A percentile compares a stretch with the other conserved stretches of the same genome.
phyloP scores from a whole-genome alignment of 2,888 invertebrate genomes.

The Diadromus collaris region DNA sequence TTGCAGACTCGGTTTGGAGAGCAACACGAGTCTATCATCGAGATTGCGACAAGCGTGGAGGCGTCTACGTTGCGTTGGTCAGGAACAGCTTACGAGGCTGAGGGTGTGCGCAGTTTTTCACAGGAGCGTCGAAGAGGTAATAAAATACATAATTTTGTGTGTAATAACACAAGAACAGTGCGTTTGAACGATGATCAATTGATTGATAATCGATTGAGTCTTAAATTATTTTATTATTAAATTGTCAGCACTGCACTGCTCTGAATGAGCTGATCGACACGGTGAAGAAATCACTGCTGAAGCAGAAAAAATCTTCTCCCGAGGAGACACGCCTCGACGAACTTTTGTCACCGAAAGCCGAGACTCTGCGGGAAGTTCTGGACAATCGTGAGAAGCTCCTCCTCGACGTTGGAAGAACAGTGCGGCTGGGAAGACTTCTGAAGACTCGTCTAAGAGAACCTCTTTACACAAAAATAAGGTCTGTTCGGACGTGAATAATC shows the following conservation, averaged over 20 bases:
- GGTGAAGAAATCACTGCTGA: conserved; percentile 74
- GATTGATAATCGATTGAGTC: not conserved
- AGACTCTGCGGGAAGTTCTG: conserved; percentile 82
- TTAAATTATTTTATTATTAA: not conserved
- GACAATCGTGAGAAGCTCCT: conserved; percentile 84
- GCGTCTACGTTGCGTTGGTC: conserved; percentile 85
- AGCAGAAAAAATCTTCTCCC: conserved; percentile 53
- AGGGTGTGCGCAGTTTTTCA: conserved; percentile 90
- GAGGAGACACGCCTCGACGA: conserved; percentile 33
- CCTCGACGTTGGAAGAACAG: conserved; percentile 87
- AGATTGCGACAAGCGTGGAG: conserved; percentile 86
- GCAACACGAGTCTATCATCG: conserved; percentile 82
- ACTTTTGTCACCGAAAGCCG: conserved; percentile 60
- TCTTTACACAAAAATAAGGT: conserved; percentile 78
- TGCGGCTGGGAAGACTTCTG: conserved; percentile 85
- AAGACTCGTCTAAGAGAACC: conserved; percentile 86
- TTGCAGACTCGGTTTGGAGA: conserved; percentile 84
- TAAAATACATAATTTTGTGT: conserved; percentile 24
- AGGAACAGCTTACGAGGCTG: conserved; percentile 89
- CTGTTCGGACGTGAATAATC: conserved; percentile 4
- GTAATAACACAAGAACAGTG: not conserved
- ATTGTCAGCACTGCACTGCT: conserved; percentile 83
- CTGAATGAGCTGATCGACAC: conserved; percentile 83
- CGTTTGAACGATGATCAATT: not conserved
- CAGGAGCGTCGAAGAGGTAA: conserved; percentile 81